Base-by-base conservation (phyloP, 2,797 vertebrate genomes). In the Eremophila alpestris region DNA sequence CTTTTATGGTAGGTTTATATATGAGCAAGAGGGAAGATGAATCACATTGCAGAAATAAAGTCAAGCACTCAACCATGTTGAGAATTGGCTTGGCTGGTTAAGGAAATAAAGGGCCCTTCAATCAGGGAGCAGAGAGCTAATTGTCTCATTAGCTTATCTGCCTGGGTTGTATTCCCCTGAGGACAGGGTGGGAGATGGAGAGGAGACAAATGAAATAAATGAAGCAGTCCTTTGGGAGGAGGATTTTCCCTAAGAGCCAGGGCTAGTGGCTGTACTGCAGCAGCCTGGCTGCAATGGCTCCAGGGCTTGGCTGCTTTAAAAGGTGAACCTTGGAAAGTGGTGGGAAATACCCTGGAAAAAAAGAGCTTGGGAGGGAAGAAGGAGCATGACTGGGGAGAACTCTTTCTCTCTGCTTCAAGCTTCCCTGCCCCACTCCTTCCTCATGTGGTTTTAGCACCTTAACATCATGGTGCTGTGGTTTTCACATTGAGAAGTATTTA, bases 81-180 rank as follows among this genome's bases (percentile, higher is more conserved):
- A 90, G 94, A 94, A 96, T 94, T 91, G 86, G 83, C 75, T 87
- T 84, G 93, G 70, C 85, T 93, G 80, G 94, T 95, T 90, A 94
- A 89, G 83, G 81, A 96, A 96, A 97, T 94, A 97, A 96, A 96
- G 85, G 83, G 68, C 86, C 71, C 88, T 94, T 96, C 96, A 96
- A 75, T 96, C 94, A 96, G 87, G 70, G 68, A 96, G 83, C 46
- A 5, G 88, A 94, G 80, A 90, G 95, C 93, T 96, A 97, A 97
- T 96, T 96, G 93, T 96, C 96, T 97, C 95, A 95, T 97, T 96
- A 97, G 91, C 93, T 95, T 96, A 94, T 95, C 95, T 94, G 91
- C 79, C 90, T 93, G 91, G 52, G 77, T 71, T 93, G 63, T 94
- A 92, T 89, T 95, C 95, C 91, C 90, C 77, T 32, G 95, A 84